phyloP scores from a whole-genome alignment of 2,888 invertebrate genomes.

The Ferdinandea cuprea region DNA sequence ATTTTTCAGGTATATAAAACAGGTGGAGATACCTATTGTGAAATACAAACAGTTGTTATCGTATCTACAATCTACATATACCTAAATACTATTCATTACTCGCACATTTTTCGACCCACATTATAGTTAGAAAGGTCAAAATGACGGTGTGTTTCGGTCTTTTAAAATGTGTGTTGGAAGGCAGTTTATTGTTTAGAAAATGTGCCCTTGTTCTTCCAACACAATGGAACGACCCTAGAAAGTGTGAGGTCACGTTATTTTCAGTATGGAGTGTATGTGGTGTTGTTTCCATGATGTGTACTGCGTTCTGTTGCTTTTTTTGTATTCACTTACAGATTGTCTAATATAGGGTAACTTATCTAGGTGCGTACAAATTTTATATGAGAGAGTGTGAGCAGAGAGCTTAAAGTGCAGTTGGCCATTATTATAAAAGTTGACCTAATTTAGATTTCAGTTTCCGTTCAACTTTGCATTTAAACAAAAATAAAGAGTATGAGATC shows the following conservation, averaged over 20 bases:
- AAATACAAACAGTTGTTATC: constrained; percentile 31
- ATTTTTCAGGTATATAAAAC: constrained; percentile 9
- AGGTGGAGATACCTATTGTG: constrained; percentile 16
- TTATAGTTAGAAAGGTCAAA: constrained; percentile 28
- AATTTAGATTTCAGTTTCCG: neutral
- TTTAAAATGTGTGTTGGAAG: constrained; percentile 27
- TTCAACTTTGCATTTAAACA: neutral
- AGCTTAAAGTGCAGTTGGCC: constrained; percentile 14
- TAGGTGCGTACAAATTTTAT: too few relatives aligned
- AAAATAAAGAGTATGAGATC: neutral
- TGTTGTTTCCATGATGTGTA: constrained; percentile 6
- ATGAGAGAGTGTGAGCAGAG: neutral
- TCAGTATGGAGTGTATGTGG: neutral
- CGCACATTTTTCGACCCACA: constrained; percentile 17
- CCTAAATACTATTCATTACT: constrained; percentile 9
- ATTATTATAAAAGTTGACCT: constrained; percentile 7
- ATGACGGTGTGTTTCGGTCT: neutral
- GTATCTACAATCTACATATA: too few relatives aligned
- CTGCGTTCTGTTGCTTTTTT: constrained; percentile 10
- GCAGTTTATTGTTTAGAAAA: constrained; percentile 16
- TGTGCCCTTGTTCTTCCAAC: constrained; percentile 30
- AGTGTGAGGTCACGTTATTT: constrained; percentile 47
- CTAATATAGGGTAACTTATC: neutral
- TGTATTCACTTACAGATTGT: constrained; percentile 9
- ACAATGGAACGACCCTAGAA: constrained; percentile 7